Base-by-base conservation (phyloP, 2,888 invertebrate genomes). In the Liposcelis brunnea region DNA sequence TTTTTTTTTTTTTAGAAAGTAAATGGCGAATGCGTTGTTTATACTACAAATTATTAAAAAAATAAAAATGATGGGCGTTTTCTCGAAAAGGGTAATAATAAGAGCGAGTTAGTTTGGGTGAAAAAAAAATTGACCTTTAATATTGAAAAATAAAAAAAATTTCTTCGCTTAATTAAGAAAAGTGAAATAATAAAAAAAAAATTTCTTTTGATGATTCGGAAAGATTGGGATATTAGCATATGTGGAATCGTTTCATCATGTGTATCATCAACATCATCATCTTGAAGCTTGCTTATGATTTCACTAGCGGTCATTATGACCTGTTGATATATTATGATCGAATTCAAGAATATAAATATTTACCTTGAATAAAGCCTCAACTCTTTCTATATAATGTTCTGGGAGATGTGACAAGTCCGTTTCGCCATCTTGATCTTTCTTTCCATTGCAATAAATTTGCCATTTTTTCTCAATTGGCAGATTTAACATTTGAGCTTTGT, bases 361-460 rank as follows among this genome's bases (percentile, higher is more conserved):
- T 63, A 85, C 85, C 59, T 76, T 78, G 43, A 81, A 75, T 58
- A 93, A 75, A 49, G 80, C 78, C 55, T 77, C 80, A 49, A 93
- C 73, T 45, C 85, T 79, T 63, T 90, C 87, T 53, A 93, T 83
- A 63, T 94, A 94, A 58, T 89, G 85, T 62, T 91, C 91, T 3
- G 91, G 89, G 52, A 82, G 77, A 12, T 82, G 85, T 19, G 77
- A 71, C 46, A 72, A 71, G 54, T 77, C 74, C 5, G 82, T 77
- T 1, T 76, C 75, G 48, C 76, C 72, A 2, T 56, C 57, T 49
- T 58, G 55, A 49, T 60, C 58, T 56, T 66, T 67, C 58, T 67
- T 69, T 52, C 87, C 72, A 56, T 90, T 91, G 68, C 91, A 91
- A 66, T 93, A 94, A 55, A 94, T 91, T 69, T 94, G 94, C 91